Evolutionary conservation across 2,888 invertebrate species (phyloP), one percentile per base, ranked within the genome.

Genomic region (Chalcosyrphus nemorum): DNA sequence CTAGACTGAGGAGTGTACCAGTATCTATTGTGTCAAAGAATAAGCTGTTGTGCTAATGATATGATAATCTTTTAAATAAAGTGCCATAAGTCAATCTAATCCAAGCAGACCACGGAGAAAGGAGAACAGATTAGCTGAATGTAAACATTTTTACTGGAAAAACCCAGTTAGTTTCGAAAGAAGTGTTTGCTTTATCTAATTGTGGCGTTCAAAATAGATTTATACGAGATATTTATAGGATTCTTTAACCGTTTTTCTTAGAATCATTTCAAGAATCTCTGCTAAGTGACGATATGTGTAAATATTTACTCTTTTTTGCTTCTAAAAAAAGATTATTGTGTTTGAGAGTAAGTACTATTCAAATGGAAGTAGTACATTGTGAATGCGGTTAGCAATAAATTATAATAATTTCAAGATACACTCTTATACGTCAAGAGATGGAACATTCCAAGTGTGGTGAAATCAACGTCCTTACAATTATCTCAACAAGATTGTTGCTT

Each of bases 81-180:
- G 50, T 52, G 61, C 21, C 7, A 32, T 32, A 63, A 52, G 38
- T 54, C 13, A 32, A 72, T 17, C 21, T 45, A 45, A 63, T 56
- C 19, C 56, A 24, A 63, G 17, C 35, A 50, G 47, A 11, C 29
- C 0, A 11, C n/a, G n/a, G 13, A 41, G 29, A 9, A 27, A 52
- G 15, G 32, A 32, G 15, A 47, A 7, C 13, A 2, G 19, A 29
- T 41, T 38, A 50, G 29, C 17, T n/a, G n/a, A 9, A 17, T 41
- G 38, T 17, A 41, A 19, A 27, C 27, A 27, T 6, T 38, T n/a
- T 5, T 50, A 59, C 61, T 61, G 52, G 72, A 61, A 72, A 52
- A 61, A 45, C 54, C 72, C 52, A 63, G 72, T 35, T 71, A 50
- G 27, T 47, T 50, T 35, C 13, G 21, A 65, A 50, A 35, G 7